Base-by-base conservation (phyloP, 2,888 invertebrate species). In the Heliconius cydno region DNA sequence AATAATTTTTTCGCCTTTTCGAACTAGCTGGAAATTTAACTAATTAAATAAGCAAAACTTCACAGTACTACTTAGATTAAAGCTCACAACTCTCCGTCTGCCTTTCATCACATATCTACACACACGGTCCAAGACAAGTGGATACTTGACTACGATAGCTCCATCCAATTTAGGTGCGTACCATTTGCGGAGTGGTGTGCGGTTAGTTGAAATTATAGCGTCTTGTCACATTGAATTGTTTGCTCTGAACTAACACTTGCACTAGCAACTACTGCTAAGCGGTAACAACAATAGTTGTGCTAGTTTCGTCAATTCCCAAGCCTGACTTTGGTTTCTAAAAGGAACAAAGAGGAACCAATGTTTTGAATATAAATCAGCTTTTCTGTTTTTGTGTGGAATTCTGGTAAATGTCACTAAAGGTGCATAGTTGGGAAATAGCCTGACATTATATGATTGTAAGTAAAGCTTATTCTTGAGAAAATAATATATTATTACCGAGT, bases 221-320 rank as follows among this genome's bases (percentile, higher is more conserved):
- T 80, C 80, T 78, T 75, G 52, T 78, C 72, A 78, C 80, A 76
- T 71, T 79, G 79, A 76, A 79, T 79, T 79, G 76, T 79, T 76
- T 72, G 76, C 79, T 79, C 57, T 76, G 71, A 52, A 76, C 71
- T 71, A 66, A 79, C 76, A 79, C 76, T 79, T 79, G 71, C 79
- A 79, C 38, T 60, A 25, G 46, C 60, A 60, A 60, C 60, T 60
- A 60, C 60, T 78, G 63, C 57, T 34, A 34, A 73, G 60, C 57
- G 28, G n/a, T 73, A 60, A 30, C 52, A n/a, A 60, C 60, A 66
- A 28, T 75, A 66, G 28, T 70, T 41, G 19, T 34, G 28, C 19
- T n/a, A 46, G 70, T 41, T 70, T 46, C 25, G 41, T 15, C 41
- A 41, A 22, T 28, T 70, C n/a, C 41, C 15, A 46, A 70, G 41